A percentile compares a stretch with the other conserved stretches of the same genome.
Conservation (phyloP, 2,888 invertebrate genomes). For the Deilephila porcellus region DNA sequence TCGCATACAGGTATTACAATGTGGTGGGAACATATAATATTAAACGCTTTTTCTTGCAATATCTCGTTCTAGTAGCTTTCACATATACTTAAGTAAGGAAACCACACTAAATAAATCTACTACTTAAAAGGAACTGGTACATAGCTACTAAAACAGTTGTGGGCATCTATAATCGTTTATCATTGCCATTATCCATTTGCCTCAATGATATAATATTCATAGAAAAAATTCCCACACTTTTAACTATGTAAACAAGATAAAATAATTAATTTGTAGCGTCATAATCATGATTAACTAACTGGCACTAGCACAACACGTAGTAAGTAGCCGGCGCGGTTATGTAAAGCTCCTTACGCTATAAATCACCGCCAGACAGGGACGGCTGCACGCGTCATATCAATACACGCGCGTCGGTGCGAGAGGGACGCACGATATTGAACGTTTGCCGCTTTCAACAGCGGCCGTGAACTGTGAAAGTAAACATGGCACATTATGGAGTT, state of each 20-base stretch:
- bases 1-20: too few species aligned
- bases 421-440: conserved; percentile 47
- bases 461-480: conserved; percentile 76
- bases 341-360: conserved; percentile 68
- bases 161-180: too few species aligned
- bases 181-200: too few species aligned
- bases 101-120: too few species aligned
- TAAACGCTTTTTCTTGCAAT: neutral
- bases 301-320: conserved; percentile 62
- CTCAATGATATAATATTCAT: neutral
- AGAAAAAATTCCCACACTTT: conserved; percentile 36
- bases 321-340: conserved; percentile 69
- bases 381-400: conserved; percentile 39
- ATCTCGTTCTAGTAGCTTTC: neutral
- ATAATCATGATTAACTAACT: conserved; percentile 72
- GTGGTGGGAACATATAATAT: too few species aligned
- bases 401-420: conserved; percentile 38
- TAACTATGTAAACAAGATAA: conserved; percentile 63
- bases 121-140: too few species aligned
- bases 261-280: conserved; percentile 74
- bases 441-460: conserved; percentile 52
- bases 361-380: conserved; percentile 69
- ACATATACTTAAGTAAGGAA: too few species aligned
- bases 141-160: too few species aligned
- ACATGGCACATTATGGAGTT: conserved; percentile 62